Evolutionary conservation across 2,113 vertebrate genomes (phyloP).

Genomic region (Chloropsis cyanopogon): DNA sequence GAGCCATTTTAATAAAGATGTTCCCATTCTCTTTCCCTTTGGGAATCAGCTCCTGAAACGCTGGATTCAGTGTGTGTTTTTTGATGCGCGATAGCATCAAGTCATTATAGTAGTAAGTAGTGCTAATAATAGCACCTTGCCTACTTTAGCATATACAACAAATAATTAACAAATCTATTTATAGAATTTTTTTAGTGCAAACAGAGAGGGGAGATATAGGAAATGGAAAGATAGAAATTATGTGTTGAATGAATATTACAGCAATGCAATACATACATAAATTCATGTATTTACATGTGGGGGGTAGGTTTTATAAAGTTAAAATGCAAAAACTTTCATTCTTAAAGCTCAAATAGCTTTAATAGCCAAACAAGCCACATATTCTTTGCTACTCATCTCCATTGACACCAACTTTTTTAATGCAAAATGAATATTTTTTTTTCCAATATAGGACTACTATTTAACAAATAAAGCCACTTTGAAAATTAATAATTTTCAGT

Average conservation of each 20-base stretch:
- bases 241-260: neutral
- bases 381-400: neutral
- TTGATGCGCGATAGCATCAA: too few relatives aligned
- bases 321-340: neutral
- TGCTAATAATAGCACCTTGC: neutral
- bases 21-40: too few relatives aligned
- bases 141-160: neutral
- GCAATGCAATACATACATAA: neutral
- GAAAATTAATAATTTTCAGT: neutral
- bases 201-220: neutral
- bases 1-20: too few relatives aligned
- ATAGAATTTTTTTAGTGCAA: neutral
- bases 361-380: fast-evolving
- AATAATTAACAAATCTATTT: neutral
- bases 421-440: neutral
- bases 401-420: neutral
- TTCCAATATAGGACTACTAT: neutral
- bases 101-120: neutral
- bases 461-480: neutral
- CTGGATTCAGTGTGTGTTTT: too few relatives aligned
- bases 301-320: neutral
- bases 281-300: neutral
- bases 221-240: neutral
- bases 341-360: neutral
- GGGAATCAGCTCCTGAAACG: too few relatives aligned